Percentiles rank a stretch among this genome's conserved stretches.
phyloP scores from a whole-genome alignment of 1,140 invertebrate genomes.

The Eulimnadia texana region DNA sequence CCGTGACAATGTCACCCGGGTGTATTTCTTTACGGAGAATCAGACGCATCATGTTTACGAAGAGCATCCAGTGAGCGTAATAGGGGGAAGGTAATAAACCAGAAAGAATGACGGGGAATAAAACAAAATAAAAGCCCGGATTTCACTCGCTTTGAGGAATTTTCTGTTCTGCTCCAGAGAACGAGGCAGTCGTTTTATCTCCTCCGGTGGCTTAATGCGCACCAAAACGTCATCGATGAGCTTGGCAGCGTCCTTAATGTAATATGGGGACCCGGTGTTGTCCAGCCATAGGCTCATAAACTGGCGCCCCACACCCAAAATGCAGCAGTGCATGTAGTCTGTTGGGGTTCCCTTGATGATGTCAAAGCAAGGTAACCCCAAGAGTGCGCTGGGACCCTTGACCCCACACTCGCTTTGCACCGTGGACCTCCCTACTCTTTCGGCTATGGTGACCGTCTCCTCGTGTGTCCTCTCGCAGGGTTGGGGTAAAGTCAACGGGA shows the following conservation, averaged over 20 bases:
- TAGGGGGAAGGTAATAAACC: slow-evolving; percentile 1
- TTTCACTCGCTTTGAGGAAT: slow-evolving; percentile 10
- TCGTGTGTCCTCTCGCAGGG: not conserved
- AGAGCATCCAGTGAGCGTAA: slow-evolving; percentile 8
- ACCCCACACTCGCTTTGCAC: too few relatives aligned
- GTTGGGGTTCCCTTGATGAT: slow-evolving; percentile 4
- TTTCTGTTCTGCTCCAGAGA: not conserved
- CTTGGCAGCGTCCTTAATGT: slow-evolving; percentile 4
- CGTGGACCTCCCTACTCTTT: too few relatives aligned
- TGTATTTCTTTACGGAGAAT: slow-evolving; percentile 7
- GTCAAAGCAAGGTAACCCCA: not conserved
- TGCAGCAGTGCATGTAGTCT: slow-evolving; percentile 1
- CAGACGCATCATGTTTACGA: slow-evolving; percentile 1
- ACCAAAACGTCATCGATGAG: not conserved
- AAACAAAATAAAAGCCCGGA: not conserved
- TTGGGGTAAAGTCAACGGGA: not conserved
- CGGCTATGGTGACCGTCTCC: not conserved
- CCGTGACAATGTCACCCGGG: not conserved
- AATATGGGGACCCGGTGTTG: not conserved
- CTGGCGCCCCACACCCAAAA: not conserved
- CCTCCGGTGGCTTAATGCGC: slow-evolving; percentile 6
- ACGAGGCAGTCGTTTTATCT: not conserved
- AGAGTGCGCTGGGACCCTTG: not conserved
- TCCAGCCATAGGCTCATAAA: slow-evolving; percentile 5
- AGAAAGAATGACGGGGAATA: slow-evolving; percentile 4